Evolutionary conservation across 2,888 invertebrate species (phyloP).

Genomic region (Tolmerus cingulatus): DNA sequence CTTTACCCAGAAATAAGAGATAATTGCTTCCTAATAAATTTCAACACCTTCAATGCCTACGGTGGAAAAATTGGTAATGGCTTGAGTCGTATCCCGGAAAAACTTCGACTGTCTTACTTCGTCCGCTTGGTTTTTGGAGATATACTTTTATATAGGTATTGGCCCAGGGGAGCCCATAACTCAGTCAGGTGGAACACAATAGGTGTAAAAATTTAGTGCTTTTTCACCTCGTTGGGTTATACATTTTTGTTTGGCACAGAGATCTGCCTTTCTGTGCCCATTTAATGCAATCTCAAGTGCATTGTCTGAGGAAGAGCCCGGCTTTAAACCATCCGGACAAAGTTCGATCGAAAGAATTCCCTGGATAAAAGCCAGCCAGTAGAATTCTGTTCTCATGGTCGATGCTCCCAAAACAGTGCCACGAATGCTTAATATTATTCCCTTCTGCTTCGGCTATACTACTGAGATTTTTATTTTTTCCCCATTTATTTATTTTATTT

Average conservation of each 20-base stretch:
- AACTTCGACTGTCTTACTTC: neutral
- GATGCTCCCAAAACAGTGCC: neutral
- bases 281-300: neutral
- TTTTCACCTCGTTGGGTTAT: neutral
- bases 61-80: neutral
- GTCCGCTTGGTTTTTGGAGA: neutral
- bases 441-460: neutral
- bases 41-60: neutral
- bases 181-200: neutral
- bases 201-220: conserved; percentile 10
- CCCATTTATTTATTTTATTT: neutral
- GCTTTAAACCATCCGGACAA: neutral
- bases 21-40: neutral
- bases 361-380: conserved; percentile 7
- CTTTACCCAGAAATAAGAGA: neutral
- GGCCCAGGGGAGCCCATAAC: neutral
- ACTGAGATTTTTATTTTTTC: neutral
- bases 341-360: neutral
- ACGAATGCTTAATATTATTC: neutral
- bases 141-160: neutral
- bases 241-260: neutral
- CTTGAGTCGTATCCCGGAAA: neutral
- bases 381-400: neutral
- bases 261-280: neutral
- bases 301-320: neutral